phyloP scores from a whole-genome alignment of 2,797 vertebrate genomes.

The Cirrhinus mrigala region DNA sequence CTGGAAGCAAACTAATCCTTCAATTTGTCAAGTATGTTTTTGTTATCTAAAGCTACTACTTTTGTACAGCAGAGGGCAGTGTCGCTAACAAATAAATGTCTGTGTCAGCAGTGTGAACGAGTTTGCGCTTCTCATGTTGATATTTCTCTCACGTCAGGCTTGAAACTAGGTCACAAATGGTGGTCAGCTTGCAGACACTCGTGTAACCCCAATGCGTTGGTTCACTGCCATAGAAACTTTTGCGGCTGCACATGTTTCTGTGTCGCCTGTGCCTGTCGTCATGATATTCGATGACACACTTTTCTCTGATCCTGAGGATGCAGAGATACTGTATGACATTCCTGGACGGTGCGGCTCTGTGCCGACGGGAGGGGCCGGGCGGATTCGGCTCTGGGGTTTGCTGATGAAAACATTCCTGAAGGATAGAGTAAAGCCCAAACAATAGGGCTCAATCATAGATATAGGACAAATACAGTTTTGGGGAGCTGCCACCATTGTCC shows the following conservation, averaged over 20 bases:
- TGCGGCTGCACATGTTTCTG: background rate
- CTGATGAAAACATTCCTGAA: constrained; percentile 55
- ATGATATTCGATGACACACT: background rate
- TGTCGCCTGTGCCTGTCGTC: background rate
- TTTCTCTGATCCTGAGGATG: constrained; percentile 11
- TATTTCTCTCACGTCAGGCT: constrained; percentile 30
- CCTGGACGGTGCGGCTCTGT: background rate
- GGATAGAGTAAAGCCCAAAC: constrained; percentile 47
- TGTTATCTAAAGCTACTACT: background rate
- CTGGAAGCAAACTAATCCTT: no score
- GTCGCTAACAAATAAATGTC: background rate
- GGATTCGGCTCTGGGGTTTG: constrained; percentile 20
- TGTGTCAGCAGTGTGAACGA: background rate
- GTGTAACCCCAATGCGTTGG: background rate
- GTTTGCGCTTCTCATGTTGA: background rate
- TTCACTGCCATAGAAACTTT: background rate
- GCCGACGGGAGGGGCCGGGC: background rate
- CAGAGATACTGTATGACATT: constrained; percentile 16
- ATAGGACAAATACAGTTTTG: constrained; percentile 26
- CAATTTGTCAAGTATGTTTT: background rate
- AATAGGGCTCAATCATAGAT: constrained; percentile 27
- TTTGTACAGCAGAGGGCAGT: constrained; percentile 47
- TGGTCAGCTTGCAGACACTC: constrained; percentile 18
- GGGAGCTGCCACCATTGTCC: background rate
- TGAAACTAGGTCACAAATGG: constrained; percentile 43